Base-by-base conservation (phyloP, 1,140 invertebrate species). In the Triops longicaudatus region DNA sequence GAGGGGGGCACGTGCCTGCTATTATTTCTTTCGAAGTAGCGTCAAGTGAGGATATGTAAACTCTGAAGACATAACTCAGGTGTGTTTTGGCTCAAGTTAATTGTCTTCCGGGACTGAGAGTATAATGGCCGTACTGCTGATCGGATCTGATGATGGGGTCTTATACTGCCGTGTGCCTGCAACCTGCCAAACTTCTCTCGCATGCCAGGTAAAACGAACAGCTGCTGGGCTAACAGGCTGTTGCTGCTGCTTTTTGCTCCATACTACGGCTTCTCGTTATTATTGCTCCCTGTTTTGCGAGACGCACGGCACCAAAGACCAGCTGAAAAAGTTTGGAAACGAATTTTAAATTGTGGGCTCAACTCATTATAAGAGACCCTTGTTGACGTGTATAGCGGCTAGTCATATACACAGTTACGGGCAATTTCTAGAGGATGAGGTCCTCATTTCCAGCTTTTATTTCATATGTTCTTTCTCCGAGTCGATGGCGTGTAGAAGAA, bases 121-220 rank as follows among this genome's bases (percentile, higher is more conserved):
- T 63, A 63, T 63, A 63, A 63, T 63, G n/a, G 50, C 50, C 17
- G 50, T 63, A 22, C 50, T 63, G 50, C 50, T 63, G 50, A 63
- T 63, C 50, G 50, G 50, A 63, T 63, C 50, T 63, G 50, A 63
- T 63, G 50, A 63, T 63, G 50, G n/a, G 50, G 50, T 63, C 50
- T 63, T 63, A 10, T 0, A 63, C 50, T 63, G 31, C 31, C 31
- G 31, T 63, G 50, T 63, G 50, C 50, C 50, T 63, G 50, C 50
- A 63, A 63, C 50, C 50, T 63, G 50, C 50, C 50, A 63, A 63
- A 63, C 50, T 63, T 10, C 50, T 63, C 50, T 63, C 50, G 50
- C 50, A 63, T 63, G 50, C 50, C 50, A 63, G 50, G 50, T 63
- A 63, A 63, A 63, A 22, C 50, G 17, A 63, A 63, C 50, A 63